Evolutionary conservation across 2,888 invertebrate species (phyloP), one percentile per base, ranked within the genome.

Genomic region (Stenodera caucasica): DNA sequence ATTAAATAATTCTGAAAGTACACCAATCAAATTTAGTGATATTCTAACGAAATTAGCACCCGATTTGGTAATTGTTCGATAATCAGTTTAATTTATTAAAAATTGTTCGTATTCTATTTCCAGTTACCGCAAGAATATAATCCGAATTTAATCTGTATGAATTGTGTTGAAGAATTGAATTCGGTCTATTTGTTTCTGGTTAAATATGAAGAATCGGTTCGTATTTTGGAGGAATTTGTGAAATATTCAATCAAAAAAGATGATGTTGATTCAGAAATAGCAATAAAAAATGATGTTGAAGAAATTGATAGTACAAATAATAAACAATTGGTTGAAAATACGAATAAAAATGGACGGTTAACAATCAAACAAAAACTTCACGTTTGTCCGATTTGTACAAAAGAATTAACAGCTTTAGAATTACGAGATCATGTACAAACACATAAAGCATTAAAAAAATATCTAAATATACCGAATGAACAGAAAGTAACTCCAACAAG

Each of bases 401-500:
- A 68, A 63, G 71, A 72, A 65, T 69, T 75, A 40, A 37, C 68
- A 8, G 71, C 75, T 2, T 64, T 68, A 45, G 70, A 73, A 53
- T 63, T 76, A 37, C 56, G 71, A 54, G 60, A 70, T 30, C 76
- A 76, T 58, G 72, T 70, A 18, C 71, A 72, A 37, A 70, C 66
- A 26, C 76, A 76, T 51, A 75, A 73, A 63, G 71, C 73, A 2
- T 58, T 75, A n/a, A 70, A 71, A 62, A 75, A 73, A 52, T 76
- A 76, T 60, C 62, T 75, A 32, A 69, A 32, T 26, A 71, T 73
- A 53, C 67, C 72, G 7, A 14, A 37, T 9, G 61, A 67, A 9
- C 14, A 58, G 12, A 74, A 68, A 67, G 66, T 72, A 11, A 61
- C 65, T 1, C 51, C 65, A 11, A 66, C 59, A 11, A 58, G 58